A percentile compares a stretch with the other conserved stretches of the same genome.
Evolutionary conservation across 2,888 invertebrate genomes (phyloP).

Genomic region (Resseliella maxima): DNA sequence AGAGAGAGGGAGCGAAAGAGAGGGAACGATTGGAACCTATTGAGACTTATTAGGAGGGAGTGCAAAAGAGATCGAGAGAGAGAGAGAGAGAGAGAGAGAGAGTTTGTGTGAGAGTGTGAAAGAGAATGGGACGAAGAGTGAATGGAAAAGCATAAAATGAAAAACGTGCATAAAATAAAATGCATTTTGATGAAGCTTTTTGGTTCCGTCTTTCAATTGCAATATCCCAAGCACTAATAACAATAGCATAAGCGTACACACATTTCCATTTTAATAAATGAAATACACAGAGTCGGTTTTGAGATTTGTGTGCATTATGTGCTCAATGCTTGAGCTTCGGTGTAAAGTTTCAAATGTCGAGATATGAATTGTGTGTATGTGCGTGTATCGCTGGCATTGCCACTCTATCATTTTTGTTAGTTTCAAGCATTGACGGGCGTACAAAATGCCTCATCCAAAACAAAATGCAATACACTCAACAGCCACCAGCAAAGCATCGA

Average conservation of each 20-base stretch:
- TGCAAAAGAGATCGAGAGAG: too few relatives aligned
- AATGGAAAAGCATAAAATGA: neutral
- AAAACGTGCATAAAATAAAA: conserved; percentile 24
- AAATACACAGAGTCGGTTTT: conserved; percentile 18
- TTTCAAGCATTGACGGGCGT: too few relatives aligned
- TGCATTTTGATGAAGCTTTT: neutral
- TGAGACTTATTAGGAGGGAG: too few relatives aligned
- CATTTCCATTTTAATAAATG: conserved; percentile 35
- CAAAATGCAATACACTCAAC: too few relatives aligned
- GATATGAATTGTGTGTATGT: neutral
- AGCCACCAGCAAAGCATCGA: too few relatives aligned
- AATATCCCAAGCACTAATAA: conserved; percentile 2
- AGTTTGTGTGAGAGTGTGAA: neutral
- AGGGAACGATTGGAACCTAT: too few relatives aligned
- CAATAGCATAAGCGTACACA: neutral
- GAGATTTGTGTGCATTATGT: conserved; percentile 30
- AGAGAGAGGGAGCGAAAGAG: neutral
- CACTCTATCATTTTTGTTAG: conserved; percentile 1
- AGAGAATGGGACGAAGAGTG: too few relatives aligned
- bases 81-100: too few relatives aligned
- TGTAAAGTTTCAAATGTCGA: neutral
- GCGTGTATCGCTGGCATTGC: neutral
- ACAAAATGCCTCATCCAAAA: too few relatives aligned
- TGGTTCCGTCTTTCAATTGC: neutral
- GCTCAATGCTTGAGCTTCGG: conserved; percentile 14